Conservation (phyloP, 2,113 vertebrate species). For the Lagenorhynchus albirostris region DNA sequence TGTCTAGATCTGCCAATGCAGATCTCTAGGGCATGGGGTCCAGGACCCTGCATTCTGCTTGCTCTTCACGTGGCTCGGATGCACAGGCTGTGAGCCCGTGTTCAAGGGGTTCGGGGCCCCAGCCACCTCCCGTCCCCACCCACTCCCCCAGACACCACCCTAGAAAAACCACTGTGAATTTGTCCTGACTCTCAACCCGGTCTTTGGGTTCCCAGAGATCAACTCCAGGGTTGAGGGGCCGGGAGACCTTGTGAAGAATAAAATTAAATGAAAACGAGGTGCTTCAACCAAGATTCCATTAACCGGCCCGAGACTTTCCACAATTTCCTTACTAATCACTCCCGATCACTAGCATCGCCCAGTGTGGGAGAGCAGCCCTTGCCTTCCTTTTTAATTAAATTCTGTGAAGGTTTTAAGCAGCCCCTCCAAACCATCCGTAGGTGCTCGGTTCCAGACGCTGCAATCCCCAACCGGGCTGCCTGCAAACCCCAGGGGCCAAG, state of each 20-base stretch:
- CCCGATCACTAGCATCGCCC: accelerated
- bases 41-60: not conserved
- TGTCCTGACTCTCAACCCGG: not conserved
- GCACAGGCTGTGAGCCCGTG: accelerated
- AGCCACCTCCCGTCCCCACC: not conserved
- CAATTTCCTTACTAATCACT: not conserved
- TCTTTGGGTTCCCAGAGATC: not conserved
- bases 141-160: not conserved
- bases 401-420: not conserved
- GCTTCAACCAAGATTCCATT: not conserved
- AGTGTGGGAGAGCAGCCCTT: not conserved
- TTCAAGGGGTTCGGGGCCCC: no score
- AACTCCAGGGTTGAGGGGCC: not conserved
- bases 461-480: not conserved
- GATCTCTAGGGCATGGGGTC: accelerated
- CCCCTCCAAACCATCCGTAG: not conserved
- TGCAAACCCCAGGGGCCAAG: not conserved
- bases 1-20: not conserved
- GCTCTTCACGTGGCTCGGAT: accelerated
- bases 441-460: not conserved
- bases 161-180: slow-evolving; percentile 12
- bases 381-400: not conserved
- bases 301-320: not conserved
- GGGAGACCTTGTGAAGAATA: not conserved
- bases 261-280: not conserved